phyloP scores from a whole-genome alignment of 2,888 invertebrate species.

The Dasysyrphus albostriatus region DNA sequence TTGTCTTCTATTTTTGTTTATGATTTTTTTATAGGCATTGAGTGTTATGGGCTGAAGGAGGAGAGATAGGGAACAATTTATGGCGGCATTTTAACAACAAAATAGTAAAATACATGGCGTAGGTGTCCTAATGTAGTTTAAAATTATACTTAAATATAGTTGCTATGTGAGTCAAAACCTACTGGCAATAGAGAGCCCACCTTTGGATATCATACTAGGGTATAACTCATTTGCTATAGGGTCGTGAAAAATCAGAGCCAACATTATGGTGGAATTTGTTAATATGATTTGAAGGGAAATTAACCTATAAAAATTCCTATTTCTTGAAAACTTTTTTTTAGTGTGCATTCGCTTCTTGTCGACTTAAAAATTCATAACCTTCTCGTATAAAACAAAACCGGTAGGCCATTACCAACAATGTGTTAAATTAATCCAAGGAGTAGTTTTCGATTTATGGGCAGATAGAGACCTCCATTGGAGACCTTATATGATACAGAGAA shows the following conservation, averaged over 20 bases:
- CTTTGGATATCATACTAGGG: not conserved
- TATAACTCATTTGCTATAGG: not conserved
- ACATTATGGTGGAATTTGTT: not conserved
- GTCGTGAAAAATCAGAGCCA: not conserved
- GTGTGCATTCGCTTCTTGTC: no score
- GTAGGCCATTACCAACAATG: no score
- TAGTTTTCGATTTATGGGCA: no score
- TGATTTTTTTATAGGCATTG: not conserved
- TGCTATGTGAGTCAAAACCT: not conserved
- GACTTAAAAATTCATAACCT: no score
- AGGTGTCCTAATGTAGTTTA: slow-evolving; percentile 25
- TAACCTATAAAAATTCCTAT: not conserved
- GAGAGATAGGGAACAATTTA: slow-evolving; percentile 5
- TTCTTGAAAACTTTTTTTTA: no score
- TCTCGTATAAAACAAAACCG: no score
- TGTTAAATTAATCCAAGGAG: no score
- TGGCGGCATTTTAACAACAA: slow-evolving; percentile 27
- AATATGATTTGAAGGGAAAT: not conserved
- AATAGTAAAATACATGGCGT: slow-evolving; percentile 3
- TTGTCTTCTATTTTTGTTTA: not conserved
- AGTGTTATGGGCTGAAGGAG: not conserved
- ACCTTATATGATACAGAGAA: no score
- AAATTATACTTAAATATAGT: slow-evolving; percentile 25
- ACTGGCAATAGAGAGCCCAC: not conserved
- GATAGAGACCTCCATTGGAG: no score